A percentile compares a stretch with the other conserved stretches of the same genome.
phyloP scores from a whole-genome alignment of 1,140 invertebrate genomes.

The Nymphalis io region DNA sequence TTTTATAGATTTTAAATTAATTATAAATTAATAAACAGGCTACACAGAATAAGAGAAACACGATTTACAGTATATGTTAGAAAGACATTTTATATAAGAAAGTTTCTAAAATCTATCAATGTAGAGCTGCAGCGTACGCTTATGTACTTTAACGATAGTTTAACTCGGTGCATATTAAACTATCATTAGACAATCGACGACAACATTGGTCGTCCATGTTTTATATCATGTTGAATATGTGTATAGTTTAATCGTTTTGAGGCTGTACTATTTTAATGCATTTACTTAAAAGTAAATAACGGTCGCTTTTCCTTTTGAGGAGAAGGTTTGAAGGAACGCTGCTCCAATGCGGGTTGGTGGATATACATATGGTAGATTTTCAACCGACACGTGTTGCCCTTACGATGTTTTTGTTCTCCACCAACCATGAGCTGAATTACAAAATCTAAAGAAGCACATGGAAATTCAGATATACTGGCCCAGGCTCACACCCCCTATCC shows the following conservation, averaged over 20 bases:
- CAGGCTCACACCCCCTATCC: no score
- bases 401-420: no score
- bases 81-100: not conserved
- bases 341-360: no score
- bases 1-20: no score
- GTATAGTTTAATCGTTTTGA: not conserved
- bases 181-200: not conserved
- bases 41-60: not conserved
- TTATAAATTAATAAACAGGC: not conserved
- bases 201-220: not conserved
- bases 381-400: no score
- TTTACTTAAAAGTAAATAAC: no score
- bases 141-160: slow-evolving; percentile 6
- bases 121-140: not conserved
- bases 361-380: no score
- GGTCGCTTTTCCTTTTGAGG: no score
- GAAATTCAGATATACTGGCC: no score
- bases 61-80: not conserved
- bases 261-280: not conserved
- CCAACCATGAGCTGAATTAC: no score
- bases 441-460: no score
- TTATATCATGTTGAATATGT: not conserved
- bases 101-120: not conserved
- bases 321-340: no score
- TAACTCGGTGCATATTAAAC: slow-evolving; percentile 3